Conservation (phyloP, 2,113 vertebrate species). For the Vimba vimba region DNA sequence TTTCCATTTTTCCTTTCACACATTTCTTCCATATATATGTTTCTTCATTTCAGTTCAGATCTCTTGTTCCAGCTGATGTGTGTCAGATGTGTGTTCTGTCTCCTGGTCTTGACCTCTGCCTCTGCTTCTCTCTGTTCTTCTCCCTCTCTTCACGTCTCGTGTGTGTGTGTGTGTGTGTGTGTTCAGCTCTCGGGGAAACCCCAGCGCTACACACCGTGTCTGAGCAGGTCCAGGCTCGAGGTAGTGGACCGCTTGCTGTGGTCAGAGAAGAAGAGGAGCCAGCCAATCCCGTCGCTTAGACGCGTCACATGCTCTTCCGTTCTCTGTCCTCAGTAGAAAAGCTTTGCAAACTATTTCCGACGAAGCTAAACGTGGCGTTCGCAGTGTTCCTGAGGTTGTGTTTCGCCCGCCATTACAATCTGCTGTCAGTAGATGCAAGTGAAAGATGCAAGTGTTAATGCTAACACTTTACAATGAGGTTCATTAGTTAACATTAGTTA, state of each 20-base stretch:
- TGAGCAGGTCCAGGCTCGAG: slow-evolving; percentile 77
- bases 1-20: neutral
- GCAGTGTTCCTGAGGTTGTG: neutral
- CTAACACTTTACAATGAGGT: too few relatives aligned
- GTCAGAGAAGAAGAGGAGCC: slow-evolving; percentile 81
- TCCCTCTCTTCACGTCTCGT: slow-evolving; percentile 53
- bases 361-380: neutral
- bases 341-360: neutral
- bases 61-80: neutral
- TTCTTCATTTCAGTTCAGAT: neutral
- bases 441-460: neutral
- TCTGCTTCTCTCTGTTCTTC: slow-evolving; percentile 5
- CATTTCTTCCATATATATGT: neutral
- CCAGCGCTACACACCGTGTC: slow-evolving; percentile 78
- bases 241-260: slow-evolving; percentile 72
- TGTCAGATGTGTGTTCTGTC: neutral
- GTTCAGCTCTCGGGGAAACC: slow-evolving; percentile 74
- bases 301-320: slow-evolving; percentile 39
- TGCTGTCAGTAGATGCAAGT: neutral
- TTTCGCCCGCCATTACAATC: neutral
- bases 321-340: slow-evolving; percentile 40
- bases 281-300: slow-evolving; percentile 66
- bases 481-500: too few relatives aligned
- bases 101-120: slow-evolving; percentile 1
- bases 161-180: slow-evolving; percentile 73